phyloP scores from a whole-genome alignment of 2,888 invertebrate genomes.

The Drosophila mimetica region DNA sequence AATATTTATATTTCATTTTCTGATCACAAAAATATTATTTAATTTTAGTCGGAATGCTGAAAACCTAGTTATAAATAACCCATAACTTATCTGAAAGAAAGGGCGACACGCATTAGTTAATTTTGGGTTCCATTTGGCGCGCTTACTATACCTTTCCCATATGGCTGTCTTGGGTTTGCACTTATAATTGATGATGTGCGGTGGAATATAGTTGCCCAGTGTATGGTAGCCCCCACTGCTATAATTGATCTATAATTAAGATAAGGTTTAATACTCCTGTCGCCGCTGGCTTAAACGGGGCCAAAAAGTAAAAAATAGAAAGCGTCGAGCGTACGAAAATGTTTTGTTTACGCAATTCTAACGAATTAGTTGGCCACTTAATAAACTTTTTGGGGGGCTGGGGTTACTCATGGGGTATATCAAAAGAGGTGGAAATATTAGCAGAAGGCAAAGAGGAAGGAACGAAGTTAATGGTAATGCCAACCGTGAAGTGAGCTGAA shows the following conservation, averaged over 20 bases:
- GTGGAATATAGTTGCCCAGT: slow-evolving; percentile 14
- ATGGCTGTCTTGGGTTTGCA: slow-evolving; percentile 31
- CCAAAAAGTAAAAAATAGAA: slow-evolving; percentile 31
- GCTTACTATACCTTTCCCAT: slow-evolving; percentile 19
- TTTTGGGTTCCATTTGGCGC: slow-evolving; percentile 23
- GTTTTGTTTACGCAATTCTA: slow-evolving; percentile 62
- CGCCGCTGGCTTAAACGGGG: slow-evolving; percentile 42
- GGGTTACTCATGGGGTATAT: neutral
- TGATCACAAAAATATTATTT: neutral
- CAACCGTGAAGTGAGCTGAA: slow-evolving; percentile 26
- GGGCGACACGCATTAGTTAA: slow-evolving; percentile 28
- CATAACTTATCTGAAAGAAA: neutral
- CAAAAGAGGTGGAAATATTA: slow-evolving; percentile 22
- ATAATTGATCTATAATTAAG: slow-evolving; percentile 79
- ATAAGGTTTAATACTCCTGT: slow-evolving; percentile 68
- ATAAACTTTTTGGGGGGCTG: slow-evolving; percentile 6
- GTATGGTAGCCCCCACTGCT: slow-evolving; percentile 36
- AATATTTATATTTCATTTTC: neutral
- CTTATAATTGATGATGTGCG: slow-evolving; percentile 43
- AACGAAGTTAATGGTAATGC: slow-evolving; percentile 36
- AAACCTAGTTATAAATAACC: slow-evolving; percentile 8
- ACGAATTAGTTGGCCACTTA: slow-evolving; percentile 38
- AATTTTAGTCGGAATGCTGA: neutral
- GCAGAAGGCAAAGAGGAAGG: slow-evolving; percentile 17
- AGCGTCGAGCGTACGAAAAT: slow-evolving; percentile 37